A percentile compares a stretch with the other conserved stretches of the same genome.
Conservation (phyloP, 2,888 invertebrate species). For the Hydropsyche betteni region DNA sequence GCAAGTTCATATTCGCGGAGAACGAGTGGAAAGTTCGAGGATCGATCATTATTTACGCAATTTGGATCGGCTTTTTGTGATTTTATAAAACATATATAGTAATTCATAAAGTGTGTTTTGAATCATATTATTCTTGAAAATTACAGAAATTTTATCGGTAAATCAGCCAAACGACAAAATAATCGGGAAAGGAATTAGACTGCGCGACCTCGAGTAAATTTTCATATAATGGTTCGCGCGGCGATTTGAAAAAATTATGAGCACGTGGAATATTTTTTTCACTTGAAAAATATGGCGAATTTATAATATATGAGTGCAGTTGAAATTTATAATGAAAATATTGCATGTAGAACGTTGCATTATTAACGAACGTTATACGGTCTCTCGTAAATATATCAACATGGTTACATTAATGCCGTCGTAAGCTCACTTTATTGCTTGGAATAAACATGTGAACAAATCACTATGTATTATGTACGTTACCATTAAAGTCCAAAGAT, state of each 20-base stretch:
- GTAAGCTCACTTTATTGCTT: too few relatives aligned
- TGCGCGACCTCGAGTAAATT: constrained; percentile 1
- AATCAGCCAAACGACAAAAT: constrained; percentile 19
- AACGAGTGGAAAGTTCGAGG: not conserved
- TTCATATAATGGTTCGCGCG: constrained; percentile 3
- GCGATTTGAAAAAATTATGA: not conserved
- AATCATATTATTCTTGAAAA: not conserved
- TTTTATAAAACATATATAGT: not conserved
- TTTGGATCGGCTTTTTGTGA: not conserved
- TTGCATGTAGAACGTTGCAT: constrained; percentile 1
- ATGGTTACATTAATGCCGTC: constrained; percentile 18
- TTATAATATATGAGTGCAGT: not conserved
- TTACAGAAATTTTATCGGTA: constrained; percentile 8
- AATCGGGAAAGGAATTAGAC: constrained; percentile 23
- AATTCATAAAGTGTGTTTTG: too few relatives aligned
- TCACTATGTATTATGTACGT: too few relatives aligned
- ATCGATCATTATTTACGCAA: not conserved
- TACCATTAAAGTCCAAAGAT: too few relatives aligned
- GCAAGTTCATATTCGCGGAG: too few relatives aligned
- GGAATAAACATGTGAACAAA: too few relatives aligned
- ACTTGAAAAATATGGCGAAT: not conserved
- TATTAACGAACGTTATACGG: constrained; percentile 13
- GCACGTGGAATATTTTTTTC: not conserved
- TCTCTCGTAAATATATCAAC: constrained; percentile 12
- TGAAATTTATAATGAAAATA: constrained; percentile 7